Evolutionary conservation across 2,888 invertebrate species (phyloP), one percentile per base, ranked within the genome.

Genomic region (Theretra japonica): DNA sequence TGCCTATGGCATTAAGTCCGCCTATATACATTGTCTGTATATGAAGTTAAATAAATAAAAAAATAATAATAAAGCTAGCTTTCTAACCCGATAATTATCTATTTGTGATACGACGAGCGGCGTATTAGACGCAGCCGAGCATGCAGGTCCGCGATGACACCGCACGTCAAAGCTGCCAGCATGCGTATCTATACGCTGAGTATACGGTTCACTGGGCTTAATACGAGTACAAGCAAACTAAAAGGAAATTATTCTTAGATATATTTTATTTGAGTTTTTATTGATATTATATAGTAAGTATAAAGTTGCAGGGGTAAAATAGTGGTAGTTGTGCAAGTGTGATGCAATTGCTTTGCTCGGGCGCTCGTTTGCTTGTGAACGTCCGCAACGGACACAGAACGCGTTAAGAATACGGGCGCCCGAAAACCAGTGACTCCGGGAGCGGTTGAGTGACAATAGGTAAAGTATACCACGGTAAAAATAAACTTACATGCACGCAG

Each of bases 41-140:
- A n/a, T n/a, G n/a, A n/a, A n/a, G n/a, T n/a, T n/a, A n/a, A n/a
- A n/a, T n/a, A n/a, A n/a, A n/a, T n/a, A n/a, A n/a, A n/a, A n/a
- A n/a, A n/a, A n/a, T n/a, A n/a, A n/a, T n/a, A n/a, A n/a, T n/a
- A n/a, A n/a, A 41, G 17, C 23, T 23, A 65, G 3, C 48, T 48
- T 21, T 65, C 65, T 65, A 62, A 21, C 48, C 17, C 41, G 23
- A 65, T 65, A 48, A 65, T 65, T 65, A 65, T 65, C 48, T 65
- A 48, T 48, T 65, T 48, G 65, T 25, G 21, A 65, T 28, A 3
- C 30, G n/a, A 17, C 65, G 65, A 41, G 62, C 62, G 33, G n/a
- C 41, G 53, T 17, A 53, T 53, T n/a, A n/a, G 41, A 65, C 6
- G 23, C 65, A 65, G 23, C 23, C 23, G 41, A 48, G 65, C 65